Evolutionary conservation across 2,113 vertebrate genomes (phyloP), one percentile per base, ranked within the genome.

Genomic region (Amia ocellicauda): DNA sequence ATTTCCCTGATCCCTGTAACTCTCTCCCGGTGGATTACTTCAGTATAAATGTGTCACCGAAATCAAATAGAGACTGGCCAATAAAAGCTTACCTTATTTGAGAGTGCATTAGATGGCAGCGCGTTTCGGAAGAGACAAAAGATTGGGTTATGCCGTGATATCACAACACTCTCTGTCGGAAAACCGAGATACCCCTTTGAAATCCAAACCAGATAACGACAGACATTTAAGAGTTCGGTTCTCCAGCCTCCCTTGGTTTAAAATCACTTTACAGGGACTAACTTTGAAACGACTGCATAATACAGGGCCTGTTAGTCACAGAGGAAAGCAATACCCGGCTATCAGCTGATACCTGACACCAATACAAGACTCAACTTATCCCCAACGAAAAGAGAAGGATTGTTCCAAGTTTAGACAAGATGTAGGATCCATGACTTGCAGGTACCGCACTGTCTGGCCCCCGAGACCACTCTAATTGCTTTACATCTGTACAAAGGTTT

Each of bases 401-500:
- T 93, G 91, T 93, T 93, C 91, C 80, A 84, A 86, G 88, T 93
- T 95, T 91, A 90, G 90, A 91, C 91, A 88, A 90, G 89, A 88
- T 90, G 90, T 88, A 91, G 90, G 91, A 93, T 90, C 88, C 77
- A 88, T 88, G 88, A 89, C 92, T 91, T 86, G 89, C 83, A 86
- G 89, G 90, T 94, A 90, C 88, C 78, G 68, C 71, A 65, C 84
- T 85, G 88, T 89, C 88, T 89, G 86, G 83, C 94, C 91, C 93
- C 76, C 68, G 92, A 93, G 93, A 95, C 90, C 75, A 67, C 90
- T 92, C 93, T 96, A 95, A 96, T 98, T 98, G 94, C 94, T 95
- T 94, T 97, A 95, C 94, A 94, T 93, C 92, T 91, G 91, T 94
- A 97, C 94, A 96, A 96, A 94, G 93, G 93, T 94, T 95, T 92